Base-by-base conservation (phyloP, 2,797 vertebrate species). In the Arremon aurantiirostris region DNA sequence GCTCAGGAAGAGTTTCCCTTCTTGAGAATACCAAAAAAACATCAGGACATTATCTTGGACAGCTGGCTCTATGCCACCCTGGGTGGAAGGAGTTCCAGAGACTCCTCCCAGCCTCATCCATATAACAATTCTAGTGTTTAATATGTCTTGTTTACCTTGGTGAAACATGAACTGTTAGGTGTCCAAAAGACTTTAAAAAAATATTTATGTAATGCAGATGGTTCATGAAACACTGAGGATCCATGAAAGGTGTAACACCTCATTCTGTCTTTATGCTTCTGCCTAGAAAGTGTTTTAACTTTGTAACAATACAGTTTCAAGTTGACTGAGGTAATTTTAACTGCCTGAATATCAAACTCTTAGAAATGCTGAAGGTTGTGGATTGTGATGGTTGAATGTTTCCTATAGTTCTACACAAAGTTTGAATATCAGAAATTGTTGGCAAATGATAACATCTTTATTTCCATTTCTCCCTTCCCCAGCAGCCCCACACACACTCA, bases 21-120 rank as follows among this genome's bases (percentile, higher is more conserved):
- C 2, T 1, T 64, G 71, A 37, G 60, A 63, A 53, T 61, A 44
- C 0, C 52, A 16, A 85, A 87, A 91, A 55, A 1, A 0, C 0
- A 1, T 32, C 46, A 37, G 20, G 65, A 37, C 0, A 0, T 1
- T 0, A 2, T 68, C 24, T 52, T 47, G 55, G 32, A 30, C 32
- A 65, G 2, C 20, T 47, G 37, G 14, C 23, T 73, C 3, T 61
- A 7, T 41, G 30, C 35, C 21, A 17, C 35, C 17, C 27, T 85
- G 41, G 55, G 35, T 46, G 35, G 65, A 22, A 46, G 66, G 32
- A 66, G 10, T 8, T 82, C 35, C 52, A 70, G 37, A 76, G 32
- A 11, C 56, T 20, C 7, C 49, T 81, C 39, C 39, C 22, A 60
- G 14, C 56, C 50, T 82, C 55, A 76, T 15, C n/a, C 4, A 3